Evolutionary conservation across 1,140 invertebrate genomes (phyloP), one percentile per base, ranked within the genome.

Genomic region (Pseudobourletiella spinata): DNA sequence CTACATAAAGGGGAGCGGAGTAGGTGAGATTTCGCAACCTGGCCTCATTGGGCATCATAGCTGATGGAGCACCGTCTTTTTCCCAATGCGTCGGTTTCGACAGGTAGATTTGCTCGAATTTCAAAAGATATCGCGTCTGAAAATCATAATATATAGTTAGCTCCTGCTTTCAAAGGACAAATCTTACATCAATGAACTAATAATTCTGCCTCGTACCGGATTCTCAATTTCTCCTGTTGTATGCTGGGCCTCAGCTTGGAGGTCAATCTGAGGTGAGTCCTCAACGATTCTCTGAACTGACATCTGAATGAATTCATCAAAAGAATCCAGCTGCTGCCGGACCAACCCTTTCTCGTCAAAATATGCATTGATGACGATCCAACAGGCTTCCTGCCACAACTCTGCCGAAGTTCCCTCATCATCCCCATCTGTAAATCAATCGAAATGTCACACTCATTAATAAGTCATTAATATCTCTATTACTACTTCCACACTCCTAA

Each of bases 301-400:
- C 94, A 98, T 99, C 74, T 98, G 94, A 76, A 99, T 98, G 74
- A 99, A 99, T 79, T 99, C 95, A 81, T 99, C 96, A 77, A 99
- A 99, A n/a, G 93, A 98, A 73, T 99, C 96, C 64, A 99, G 78
- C 73, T 99, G 95, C 74, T 99, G 95, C 52, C 95, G 82, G n/a
- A 99, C 95, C 44, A 99, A 80, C 76, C 91, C 95, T 79, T 99
- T 99, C 75, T 99, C 95, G 75, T 99, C 95, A 77, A 99, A 99
- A 77, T 98, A 99, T 2, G 95, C 91, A 73, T 94, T 95, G 71
- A 99, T 99, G 43, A 99, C 95, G 74, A 98, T 96, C 96, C 96
- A 99, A 73, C 95, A 98, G n/a, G 95, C 95, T 81, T 99, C 96
- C 78, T 99, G 93, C 94, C 94, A 98, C 58, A 96, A 77, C 73